phyloP scores from a whole-genome alignment of 2,888 invertebrate species.

The Tubulanus polymorphus region DNA sequence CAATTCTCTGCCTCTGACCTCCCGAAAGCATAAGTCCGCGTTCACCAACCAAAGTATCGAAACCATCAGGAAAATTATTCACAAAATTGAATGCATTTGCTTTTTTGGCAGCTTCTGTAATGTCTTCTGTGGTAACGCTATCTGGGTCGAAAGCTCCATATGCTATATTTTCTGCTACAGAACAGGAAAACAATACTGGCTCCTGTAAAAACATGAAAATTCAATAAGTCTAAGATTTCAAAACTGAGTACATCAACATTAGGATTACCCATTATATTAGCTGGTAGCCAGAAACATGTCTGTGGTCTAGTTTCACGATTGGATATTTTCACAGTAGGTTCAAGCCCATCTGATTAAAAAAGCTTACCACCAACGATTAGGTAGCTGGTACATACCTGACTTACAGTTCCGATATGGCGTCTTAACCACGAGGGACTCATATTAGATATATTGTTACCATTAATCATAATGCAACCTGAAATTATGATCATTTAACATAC shows the following conservation, averaged over 20 bases:
- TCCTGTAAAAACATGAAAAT: constrained; percentile 71
- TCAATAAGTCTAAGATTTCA: no score
- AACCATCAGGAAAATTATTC: constrained; percentile 63
- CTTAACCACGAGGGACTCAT: constrained; percentile 82
- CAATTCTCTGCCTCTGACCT: constrained; percentile 88
- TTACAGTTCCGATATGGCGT: constrained; percentile 81
- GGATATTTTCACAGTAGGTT: no score
- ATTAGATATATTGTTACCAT: constrained; percentile 70
- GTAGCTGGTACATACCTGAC: no score
- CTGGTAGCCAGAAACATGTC: no score
- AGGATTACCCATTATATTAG: no score
- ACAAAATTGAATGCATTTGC: constrained; percentile 84
- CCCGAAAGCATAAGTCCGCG: constrained; percentile 82
- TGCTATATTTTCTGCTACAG: constrained; percentile 70
- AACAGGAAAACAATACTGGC: constrained; percentile 85
- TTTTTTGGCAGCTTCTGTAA: constrained; percentile 67
- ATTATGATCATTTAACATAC: no score
- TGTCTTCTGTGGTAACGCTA: constrained; percentile 58
- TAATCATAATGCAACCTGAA: constrained; percentile 67
- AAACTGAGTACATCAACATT: no score
- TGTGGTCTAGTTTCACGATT: not conserved
- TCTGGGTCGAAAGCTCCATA: constrained; percentile 68
- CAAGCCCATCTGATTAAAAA: no score
- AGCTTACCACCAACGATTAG: no score
- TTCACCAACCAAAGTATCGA: constrained; percentile 84